Evolutionary conservation across 2,797 vertebrate genomes (phyloP).

Genomic region (Chelon auratus): DNA sequence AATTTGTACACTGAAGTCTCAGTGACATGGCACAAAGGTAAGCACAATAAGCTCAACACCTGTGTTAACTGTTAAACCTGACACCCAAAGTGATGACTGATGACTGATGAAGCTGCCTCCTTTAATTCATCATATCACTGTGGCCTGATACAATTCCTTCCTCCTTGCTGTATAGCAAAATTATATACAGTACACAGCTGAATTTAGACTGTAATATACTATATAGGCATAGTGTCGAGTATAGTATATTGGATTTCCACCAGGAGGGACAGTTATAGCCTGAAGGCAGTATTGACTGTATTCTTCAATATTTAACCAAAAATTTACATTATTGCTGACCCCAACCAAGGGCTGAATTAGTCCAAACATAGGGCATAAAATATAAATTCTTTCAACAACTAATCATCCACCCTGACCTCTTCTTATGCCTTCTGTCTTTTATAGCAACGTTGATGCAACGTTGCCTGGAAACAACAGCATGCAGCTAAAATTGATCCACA

Average conservation of each 20-base stretch:
- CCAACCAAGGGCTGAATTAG: not conserved
- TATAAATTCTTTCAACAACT: not conserved
- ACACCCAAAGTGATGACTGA: too few relatives aligned
- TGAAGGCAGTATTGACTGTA: not conserved
- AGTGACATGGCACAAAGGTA: not conserved
- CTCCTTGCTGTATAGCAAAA: not conserved
- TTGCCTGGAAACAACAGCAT: not conserved
- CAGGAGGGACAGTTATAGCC: not conserved
- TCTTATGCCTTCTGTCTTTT: not conserved
- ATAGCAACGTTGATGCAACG: not conserved
- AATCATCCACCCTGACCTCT: not conserved
- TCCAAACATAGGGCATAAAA: not conserved
- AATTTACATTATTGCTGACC: not conserved
- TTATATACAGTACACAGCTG: not conserved
- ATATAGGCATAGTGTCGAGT: too few relatives aligned
- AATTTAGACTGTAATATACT: too few relatives aligned
- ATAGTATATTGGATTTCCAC: not conserved
- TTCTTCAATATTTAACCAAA: not conserved
- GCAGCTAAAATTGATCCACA: not conserved
- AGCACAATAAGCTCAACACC: not conserved
- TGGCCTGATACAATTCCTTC: not conserved
- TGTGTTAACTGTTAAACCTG: constrained; percentile 4
- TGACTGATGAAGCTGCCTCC: not conserved
- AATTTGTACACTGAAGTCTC: constrained; percentile 2
- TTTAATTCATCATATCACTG: not conserved